phyloP scores from a whole-genome alignment of 2,797 vertebrate species.

The Sylvilagus floridanus region DNA sequence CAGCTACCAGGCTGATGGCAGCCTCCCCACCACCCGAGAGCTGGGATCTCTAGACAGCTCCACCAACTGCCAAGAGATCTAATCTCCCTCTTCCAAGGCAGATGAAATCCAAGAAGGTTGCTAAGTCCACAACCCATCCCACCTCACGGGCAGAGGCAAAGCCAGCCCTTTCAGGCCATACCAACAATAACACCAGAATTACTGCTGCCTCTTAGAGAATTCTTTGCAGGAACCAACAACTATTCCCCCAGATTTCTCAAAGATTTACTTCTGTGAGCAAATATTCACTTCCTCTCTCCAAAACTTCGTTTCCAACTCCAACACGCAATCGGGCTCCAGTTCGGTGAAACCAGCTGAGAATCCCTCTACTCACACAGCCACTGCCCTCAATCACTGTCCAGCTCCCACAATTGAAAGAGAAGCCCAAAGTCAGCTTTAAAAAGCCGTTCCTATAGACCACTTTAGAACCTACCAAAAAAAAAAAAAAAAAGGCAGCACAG shows the following conservation, averaged over 20 bases:
- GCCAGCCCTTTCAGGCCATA: constrained; percentile 21
- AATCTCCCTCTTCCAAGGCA: constrained; percentile 78
- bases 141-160: constrained; percentile 50
- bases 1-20: constrained; percentile 75
- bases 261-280: constrained; percentile 38
- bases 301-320: constrained; percentile 35
- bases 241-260: constrained; percentile 59
- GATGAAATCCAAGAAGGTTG: constrained; percentile 78
- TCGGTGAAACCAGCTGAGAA: neutral
- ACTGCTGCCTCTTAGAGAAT: neutral
- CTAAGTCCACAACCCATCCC: constrained; percentile 74
- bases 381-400: neutral
- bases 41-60: constrained; percentile 79
- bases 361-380: constrained; percentile 14
- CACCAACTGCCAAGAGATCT: constrained; percentile 77
- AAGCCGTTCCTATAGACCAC: neutral
- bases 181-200: constrained; percentile 46
- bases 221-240: constrained; percentile 29
- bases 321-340: no score
- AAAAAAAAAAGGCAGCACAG: constrained; percentile 53
- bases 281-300: constrained; percentile 60
- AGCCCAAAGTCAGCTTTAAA: constrained; percentile 60
- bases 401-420: constrained; percentile 43
- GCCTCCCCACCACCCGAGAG: constrained; percentile 45
- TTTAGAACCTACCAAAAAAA: constrained; percentile 4